Conservation (phyloP, 2,113 vertebrate species). For the Rhynchopsitta pachyrhyncha region DNA sequence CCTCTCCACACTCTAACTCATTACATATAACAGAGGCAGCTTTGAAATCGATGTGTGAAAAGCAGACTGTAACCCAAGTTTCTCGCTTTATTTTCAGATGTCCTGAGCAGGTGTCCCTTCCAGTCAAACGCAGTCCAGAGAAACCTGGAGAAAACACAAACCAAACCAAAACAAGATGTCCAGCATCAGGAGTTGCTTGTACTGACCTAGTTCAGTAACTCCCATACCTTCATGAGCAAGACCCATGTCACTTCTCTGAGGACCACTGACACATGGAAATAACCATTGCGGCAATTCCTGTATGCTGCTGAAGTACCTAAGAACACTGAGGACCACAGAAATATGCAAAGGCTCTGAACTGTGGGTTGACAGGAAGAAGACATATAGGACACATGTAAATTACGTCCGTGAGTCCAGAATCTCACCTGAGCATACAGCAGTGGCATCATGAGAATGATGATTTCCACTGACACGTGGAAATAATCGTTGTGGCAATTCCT, state of each 20-base stretch:
- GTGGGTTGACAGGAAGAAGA: not conserved
- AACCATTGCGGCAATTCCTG: not conserved
- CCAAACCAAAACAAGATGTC: not conserved
- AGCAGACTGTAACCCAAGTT: constrained; percentile 67
- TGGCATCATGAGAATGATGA: constrained; percentile 41
- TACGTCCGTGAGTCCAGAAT: not conserved
- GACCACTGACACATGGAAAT: not conserved
- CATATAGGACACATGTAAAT: not conserved
- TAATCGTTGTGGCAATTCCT: not conserved
- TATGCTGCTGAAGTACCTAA: not conserved
- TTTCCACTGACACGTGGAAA: not conserved
- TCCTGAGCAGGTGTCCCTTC: constrained; percentile 72
- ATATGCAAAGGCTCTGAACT: not conserved
- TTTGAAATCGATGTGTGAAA: constrained; percentile 66
- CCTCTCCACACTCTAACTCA: constrained; percentile 71
- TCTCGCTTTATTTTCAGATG: constrained; percentile 69
- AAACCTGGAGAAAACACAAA: constrained; percentile 43
- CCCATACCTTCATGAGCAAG: not conserved
- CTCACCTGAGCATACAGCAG: constrained; percentile 76
- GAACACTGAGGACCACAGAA: not conserved
- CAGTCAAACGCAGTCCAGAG: constrained; percentile 54
- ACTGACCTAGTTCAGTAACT: not conserved
- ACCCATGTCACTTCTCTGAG: not conserved
- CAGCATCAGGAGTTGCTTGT: not conserved
- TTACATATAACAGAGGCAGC: constrained; percentile 71